phyloP scores from a whole-genome alignment of 30 jellyfish, hydroid and myxozoan species.

The Pseudorhiza aurosa region DNA sequence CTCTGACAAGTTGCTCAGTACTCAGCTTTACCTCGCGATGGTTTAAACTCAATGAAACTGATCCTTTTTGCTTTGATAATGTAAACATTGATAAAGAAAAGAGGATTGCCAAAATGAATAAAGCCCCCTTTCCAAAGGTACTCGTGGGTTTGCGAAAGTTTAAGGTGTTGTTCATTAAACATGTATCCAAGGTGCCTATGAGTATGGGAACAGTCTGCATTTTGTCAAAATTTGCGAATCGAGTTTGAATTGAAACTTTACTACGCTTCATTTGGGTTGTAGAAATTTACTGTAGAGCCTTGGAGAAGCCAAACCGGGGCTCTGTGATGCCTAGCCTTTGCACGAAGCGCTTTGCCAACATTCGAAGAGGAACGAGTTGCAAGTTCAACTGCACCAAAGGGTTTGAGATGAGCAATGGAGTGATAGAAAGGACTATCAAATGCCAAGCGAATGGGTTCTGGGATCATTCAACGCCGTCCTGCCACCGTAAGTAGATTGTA shows the following conservation, averaged over 20 bases:
- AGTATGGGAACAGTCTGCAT: no score
- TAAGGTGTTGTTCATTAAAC: no score
- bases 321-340: constrained; percentile 79
- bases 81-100: no score
- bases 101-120: no score
- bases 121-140: no score
- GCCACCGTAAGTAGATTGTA: constrained; percentile 78
- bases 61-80: no score
- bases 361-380: constrained; percentile 77
- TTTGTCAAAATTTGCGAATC: background rate
- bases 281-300: constrained; percentile 89
- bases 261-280: background rate
- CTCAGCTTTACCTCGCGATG: no score
- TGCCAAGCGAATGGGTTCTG: constrained; percentile 91
- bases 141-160: no score
- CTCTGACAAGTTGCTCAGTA: no score
- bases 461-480: constrained; percentile 83
- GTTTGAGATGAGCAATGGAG: constrained; percentile 56
- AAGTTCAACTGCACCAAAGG: constrained; percentile 82
- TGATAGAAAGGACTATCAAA: constrained; percentile 17
- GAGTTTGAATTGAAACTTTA: background rate
- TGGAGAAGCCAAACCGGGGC: constrained; percentile 79
- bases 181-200: no score
- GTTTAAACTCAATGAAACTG: no score
- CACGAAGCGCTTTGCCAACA: constrained; percentile 77